Percentiles rank a stretch among this genome's conserved stretches.
These are phyloP conservation scores for Sarcoramphus papa DNA, from an alignment of 2,797 vertebrate genomes.

Conservation along the genomic window DNA sequence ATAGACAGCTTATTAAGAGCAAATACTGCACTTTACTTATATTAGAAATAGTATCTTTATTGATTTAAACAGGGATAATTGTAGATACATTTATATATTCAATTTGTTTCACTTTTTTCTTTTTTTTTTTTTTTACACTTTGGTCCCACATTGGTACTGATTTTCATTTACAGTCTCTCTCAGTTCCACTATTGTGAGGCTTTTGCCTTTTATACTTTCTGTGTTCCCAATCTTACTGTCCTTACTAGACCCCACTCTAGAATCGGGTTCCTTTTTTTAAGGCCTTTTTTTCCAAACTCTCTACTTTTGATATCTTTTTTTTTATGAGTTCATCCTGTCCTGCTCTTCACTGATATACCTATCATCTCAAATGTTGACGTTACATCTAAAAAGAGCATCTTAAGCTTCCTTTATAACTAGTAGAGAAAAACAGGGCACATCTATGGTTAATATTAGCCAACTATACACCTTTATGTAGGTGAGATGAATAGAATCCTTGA, in stretches of 20 bases:
- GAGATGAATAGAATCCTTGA: neutral
- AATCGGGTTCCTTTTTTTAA: rapidly evolving
- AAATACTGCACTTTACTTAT: neutral
- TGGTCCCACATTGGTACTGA: neutral
- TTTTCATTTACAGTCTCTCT: neutral
- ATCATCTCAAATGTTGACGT: neutral
- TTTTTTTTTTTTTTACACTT: neutral
- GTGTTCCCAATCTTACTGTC: neutral
- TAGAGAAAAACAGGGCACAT: neutral
- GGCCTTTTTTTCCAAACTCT: neutral
- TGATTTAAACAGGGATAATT: neutral
- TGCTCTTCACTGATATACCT: neutral
- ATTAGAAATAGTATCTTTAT: neutral
- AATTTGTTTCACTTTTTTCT: too few relatives aligned
- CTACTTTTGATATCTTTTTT: neutral
- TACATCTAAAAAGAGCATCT: neutral
- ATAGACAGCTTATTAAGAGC: neutral
- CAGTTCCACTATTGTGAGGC: neutral
- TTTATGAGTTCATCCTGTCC: neutral
- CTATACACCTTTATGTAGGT: neutral
- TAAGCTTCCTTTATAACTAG: neutral
- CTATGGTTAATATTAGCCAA: neutral
- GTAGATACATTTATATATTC: neutral
- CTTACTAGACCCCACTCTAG: neutral
- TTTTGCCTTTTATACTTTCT: neutral